Base-by-base conservation (phyloP, 2,113 vertebrate genomes). In the Erythrocercus mccallii region DNA sequence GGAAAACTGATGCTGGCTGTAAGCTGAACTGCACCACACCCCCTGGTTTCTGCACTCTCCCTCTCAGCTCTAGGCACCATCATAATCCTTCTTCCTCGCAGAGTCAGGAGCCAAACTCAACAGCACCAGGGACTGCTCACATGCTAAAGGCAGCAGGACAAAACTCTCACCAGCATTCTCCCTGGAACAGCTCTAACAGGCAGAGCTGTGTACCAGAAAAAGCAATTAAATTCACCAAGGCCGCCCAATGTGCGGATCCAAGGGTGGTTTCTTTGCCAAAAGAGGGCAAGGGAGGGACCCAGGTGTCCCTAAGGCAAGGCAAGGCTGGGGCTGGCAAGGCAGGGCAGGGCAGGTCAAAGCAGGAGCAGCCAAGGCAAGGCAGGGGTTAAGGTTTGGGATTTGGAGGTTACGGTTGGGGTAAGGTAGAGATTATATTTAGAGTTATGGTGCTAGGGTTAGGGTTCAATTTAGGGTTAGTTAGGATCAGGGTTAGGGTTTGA, bases 291-390 rank as follows among this genome's bases (percentile, higher is more conserved):
- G 77, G 10, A 56, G 33, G 40, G 21, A 33, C 77, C 37, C 40
- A 16, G 6, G 27, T 12, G 61, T 15, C 38, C 0, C 0, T 6
- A 11, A 45, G 62, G 77, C 23, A 58, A 4, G 9, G 35, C 23
- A 14, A 8, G n/a, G 27, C 0, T 31, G 42, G 57, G 62, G 28
- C 33, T 54, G 38, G 3, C 14, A 66, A 15, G 9, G 15, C 61
- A 37, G 51, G 9, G 15, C 61, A 37, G 51, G 50, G 21, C 77
- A 31, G 40, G n/a, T 3, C 28, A 27, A 20, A 61, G 45, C 13
- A 69, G 53, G 35, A 50, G 24, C 79, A 81, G 64, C 9, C 30
- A 28, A 42, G 60, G 57, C 53, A 74, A 74, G 37, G 42, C 10
- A 44, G 22, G 48, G 24, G 47, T 42, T 30, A 23, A 14, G 35